Evolutionary conservation across 2,113 vertebrate species (phyloP), one percentile per base, ranked within the genome.

Genomic region (Chloropsis hardwickii): DNA sequence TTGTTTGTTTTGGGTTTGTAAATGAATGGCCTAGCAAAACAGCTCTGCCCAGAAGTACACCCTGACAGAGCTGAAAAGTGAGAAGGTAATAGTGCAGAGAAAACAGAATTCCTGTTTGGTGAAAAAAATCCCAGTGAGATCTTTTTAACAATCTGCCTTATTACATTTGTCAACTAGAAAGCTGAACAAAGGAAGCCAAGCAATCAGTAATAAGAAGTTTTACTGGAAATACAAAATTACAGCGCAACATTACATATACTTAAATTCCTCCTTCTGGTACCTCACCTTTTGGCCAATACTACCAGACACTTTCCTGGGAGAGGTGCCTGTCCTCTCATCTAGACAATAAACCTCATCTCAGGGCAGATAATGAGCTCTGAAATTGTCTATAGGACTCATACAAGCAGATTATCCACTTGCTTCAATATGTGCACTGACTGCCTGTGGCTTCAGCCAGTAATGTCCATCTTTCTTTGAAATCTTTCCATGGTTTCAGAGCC

Each of bases 1-100:
- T 37, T 82, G 4, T 31, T 69, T 61, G 0, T 2, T 48, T 24
- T 23, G 8, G 25, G 0, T 1, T 47, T 66, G 86, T 80, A 6
- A 47, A 66, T 56, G 14, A 47, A 23, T 78, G 21, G 11, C 23
- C 29, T 84, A 39, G 56, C 5, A 66, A 62, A 88, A 44, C 14
- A 77, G 22, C 11, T 90, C 24, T 72, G 17, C 17, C 28, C 14
- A 53, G 14, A 7, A 37, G 19, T 29, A 31, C 9, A 70, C 6
- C 9, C 48, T 81, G 40, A 48, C 16, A 81, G 29, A 86, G 13
- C 10, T 23, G 16, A 65, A 25, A 86, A 61, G 14, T 37, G 25
- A 58, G 19, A 74, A 67, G n/a, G 37, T 67, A 54, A 37, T 17
- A 24, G 8, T 58, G 51, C 56, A 50, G 31, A 79, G 33, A 37